phyloP scores from a whole-genome alignment of 2,797 vertebrate species.

The Uromys caudimaculatus region DNA sequence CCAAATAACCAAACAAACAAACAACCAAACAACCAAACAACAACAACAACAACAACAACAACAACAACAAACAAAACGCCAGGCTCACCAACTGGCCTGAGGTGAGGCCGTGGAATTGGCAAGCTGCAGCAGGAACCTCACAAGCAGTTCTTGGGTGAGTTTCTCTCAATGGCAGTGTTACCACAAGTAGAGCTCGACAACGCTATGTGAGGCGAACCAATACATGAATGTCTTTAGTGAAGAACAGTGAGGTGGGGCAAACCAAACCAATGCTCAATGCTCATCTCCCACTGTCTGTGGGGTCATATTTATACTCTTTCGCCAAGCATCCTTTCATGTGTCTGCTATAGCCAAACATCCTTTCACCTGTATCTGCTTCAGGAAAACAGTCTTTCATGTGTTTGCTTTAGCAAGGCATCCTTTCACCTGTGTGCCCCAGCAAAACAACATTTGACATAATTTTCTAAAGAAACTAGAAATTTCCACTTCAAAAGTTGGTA shows the following conservation, averaged over 20 bases:
- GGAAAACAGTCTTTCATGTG: not conserved
- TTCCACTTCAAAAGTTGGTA: not conserved
- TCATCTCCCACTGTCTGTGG: not conserved
- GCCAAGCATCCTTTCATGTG: not conserved
- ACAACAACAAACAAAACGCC: too few species aligned
- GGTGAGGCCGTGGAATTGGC: not conserved
- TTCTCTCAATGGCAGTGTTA: not conserved
- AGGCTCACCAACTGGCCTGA: not conserved
- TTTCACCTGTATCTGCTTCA: not conserved
- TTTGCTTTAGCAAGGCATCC: not conserved
- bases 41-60: too few species aligned
- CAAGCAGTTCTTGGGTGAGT: not conserved
- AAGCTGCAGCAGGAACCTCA: not conserved
- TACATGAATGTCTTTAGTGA: not conserved
- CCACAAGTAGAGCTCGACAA: not conserved
- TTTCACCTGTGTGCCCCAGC: not conserved
- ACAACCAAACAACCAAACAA: too few species aligned
- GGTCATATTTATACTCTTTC: not conserved
- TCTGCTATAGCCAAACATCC: not conserved
- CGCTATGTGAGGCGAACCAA: not conserved
- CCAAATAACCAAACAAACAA: too few species aligned
- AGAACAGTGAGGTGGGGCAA: not conserved
- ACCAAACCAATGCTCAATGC: not conserved
- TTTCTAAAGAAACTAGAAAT: not conserved
- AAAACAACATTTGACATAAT: not conserved